Evolutionary conservation across 2,888 invertebrate genomes (phyloP).

Genomic region (Tortrix viridana): DNA sequence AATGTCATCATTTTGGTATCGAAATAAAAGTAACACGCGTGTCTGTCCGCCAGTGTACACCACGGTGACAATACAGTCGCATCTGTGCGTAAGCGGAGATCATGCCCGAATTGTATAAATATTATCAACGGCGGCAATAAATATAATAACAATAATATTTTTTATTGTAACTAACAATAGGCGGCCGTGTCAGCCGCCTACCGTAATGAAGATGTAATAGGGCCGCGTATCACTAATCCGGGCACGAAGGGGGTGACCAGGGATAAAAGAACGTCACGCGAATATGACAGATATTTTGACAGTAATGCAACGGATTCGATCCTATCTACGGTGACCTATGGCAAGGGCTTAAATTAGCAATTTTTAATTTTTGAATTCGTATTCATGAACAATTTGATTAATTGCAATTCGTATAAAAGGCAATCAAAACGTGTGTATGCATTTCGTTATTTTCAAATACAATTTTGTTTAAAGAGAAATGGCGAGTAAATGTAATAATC

Average conservation of each 20-base stretch:
- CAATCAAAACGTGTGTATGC: too few species aligned
- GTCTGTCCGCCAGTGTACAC: slow-evolving; percentile 45
- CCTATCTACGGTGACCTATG: slow-evolving; percentile 44
- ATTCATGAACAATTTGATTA: neutral
- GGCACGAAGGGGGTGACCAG: slow-evolving; percentile 75
- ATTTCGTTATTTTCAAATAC: too few species aligned
- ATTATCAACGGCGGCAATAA: slow-evolving; percentile 72
- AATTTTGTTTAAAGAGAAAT: slow-evolving; percentile 11
- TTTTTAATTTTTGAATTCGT: slow-evolving; percentile 38
- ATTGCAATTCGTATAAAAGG: neutral
- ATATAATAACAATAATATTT: slow-evolving; percentile 74
- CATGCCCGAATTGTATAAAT: slow-evolving; percentile 72
- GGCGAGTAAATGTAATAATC: slow-evolving; percentile 27
- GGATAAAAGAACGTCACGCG: slow-evolving; percentile 78
- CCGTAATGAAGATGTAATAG: slow-evolving; percentile 84
- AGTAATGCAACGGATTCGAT: slow-evolving; percentile 78
- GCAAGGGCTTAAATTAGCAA: slow-evolving; percentile 55
- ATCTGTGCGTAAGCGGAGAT: slow-evolving; percentile 70
- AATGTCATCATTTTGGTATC: neutral
- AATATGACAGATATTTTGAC: slow-evolving; percentile 84
- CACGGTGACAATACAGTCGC: slow-evolving; percentile 43
- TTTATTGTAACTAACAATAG: slow-evolving; percentile 68
- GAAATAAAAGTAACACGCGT: neutral
- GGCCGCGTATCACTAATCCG: slow-evolving; percentile 76
- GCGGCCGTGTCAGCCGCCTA: slow-evolving; percentile 75